phyloP scores from a whole-genome alignment of 2,888 invertebrate genomes.

The Trimorus sp. region DNA sequence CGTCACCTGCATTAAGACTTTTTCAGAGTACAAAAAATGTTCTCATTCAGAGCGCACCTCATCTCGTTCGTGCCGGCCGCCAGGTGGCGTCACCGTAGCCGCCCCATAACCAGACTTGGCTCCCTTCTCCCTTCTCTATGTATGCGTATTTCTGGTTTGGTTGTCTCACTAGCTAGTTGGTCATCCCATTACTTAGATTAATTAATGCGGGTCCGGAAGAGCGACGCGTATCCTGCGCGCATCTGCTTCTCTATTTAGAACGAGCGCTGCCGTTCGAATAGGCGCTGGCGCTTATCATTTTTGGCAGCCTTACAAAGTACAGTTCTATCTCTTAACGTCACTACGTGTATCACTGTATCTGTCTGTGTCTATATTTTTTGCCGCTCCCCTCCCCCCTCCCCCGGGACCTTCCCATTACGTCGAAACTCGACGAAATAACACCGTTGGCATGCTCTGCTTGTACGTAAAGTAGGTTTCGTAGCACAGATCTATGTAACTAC shows the following conservation, averaged over 20 bases:
- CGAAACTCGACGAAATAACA: constrained; percentile 66
- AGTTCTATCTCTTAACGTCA: constrained; percentile 47
- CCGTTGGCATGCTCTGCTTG: constrained; percentile 69
- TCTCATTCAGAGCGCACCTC: too few species aligned
- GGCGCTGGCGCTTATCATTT: constrained; percentile 64
- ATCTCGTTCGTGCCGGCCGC: too few species aligned
- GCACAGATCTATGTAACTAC: constrained; percentile 67
- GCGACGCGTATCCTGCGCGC: constrained; percentile 56
- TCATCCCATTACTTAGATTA: constrained; percentile 60
- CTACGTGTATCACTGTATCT: constrained; percentile 43
- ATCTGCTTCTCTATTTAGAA: constrained; percentile 62
- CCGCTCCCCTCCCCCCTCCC: constrained; percentile 27
- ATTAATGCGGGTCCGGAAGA: constrained; percentile 55
- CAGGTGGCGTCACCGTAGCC: too few species aligned
- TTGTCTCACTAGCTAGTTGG: constrained; percentile 40
- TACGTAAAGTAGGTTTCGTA: constrained; percentile 69
- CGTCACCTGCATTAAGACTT: too few species aligned
- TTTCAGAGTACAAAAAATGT: too few species aligned
- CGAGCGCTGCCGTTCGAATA: constrained; percentile 51
- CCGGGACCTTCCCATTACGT: constrained; percentile 50
- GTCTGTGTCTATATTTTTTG: constrained; percentile 38
- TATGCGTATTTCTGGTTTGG: constrained; percentile 55
- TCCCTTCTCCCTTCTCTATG: neutral
- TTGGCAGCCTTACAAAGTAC: constrained; percentile 64
- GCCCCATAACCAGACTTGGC: too few species aligned